These are phyloP conservation scores for Porites evermanni DNA, from an alignment of 92 coral and sea anemone species.

Conservation along the genomic window DNA sequence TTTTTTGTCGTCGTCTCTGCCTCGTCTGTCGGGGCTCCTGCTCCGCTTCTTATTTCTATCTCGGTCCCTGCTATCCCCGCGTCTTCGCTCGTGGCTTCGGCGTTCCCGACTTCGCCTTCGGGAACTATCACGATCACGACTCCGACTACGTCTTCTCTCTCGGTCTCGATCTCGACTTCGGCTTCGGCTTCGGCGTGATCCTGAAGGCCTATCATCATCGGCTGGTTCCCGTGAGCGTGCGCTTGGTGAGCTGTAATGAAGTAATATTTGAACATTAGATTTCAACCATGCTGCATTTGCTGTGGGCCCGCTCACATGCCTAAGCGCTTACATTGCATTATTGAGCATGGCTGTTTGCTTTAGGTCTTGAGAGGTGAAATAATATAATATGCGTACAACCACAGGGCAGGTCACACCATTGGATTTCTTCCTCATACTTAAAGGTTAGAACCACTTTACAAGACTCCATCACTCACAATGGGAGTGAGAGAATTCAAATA, in stretches of 20 bases:
- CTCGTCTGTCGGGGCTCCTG: conserved; percentile 49
- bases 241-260: conserved; percentile 41
- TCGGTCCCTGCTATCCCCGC: conserved; percentile 74
- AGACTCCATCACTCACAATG: no score
- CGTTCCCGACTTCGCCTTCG: conserved; percentile 68
- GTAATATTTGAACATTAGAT: background rate
- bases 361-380: no score
- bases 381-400: no score
- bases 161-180: conserved; percentile 71
- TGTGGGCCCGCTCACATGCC: no score
- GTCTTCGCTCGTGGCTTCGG: conserved; percentile 65
- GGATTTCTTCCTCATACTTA: no score
- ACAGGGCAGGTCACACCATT: no score
- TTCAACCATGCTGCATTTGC: no score
- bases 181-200: conserved; percentile 67
- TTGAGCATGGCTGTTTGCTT: no score
- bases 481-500: no score
- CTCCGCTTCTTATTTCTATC: conserved; percentile 60
- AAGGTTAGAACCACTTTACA: no score
- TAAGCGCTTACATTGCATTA: no score
- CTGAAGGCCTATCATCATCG: conserved; percentile 43
- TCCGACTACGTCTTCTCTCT: conserved; percentile 72
- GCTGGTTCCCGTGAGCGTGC: conserved; percentile 35
- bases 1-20: conserved; percentile 52
- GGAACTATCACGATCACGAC: conserved; percentile 71